Base-by-base conservation (phyloP, 2,113 vertebrate genomes). In the Aspiorhynchus laticeps region DNA sequence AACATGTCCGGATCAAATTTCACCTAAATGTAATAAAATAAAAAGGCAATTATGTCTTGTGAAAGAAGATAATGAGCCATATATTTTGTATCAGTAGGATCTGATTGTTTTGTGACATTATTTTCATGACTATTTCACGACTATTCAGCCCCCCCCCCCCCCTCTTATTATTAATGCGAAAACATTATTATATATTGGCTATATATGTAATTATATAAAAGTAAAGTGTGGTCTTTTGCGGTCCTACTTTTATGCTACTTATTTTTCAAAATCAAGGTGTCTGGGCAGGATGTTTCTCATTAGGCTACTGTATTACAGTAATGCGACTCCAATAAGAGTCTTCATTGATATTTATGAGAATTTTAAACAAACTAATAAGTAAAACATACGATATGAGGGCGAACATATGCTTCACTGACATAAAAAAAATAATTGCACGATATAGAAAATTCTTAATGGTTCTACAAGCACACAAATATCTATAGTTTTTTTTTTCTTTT, bases 291-390 rank as follows among this genome's bases (percentile, higher is more conserved):
- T 48, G n/a, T 76, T 46, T 83, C n/a, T 17, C 12, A 51, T 33
- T 51, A 78, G 17, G 4, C 46, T 71, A 71, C 63, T 83, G 80
- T 46, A 65, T 51, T 46, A 71, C 63, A 83, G 81, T 71, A 69
- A 81, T 67, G 24, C 12, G 5, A 38, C 21, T 63, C 24, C 3
- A 43, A 28, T 65, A 17, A 81, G 59, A 65, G 28, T 81, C 7
- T 28, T 46, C 1, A 21, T 11, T 65, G 26, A 46, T 15, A 82
- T 65, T 12, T 28, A 82, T 43, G 14, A 31, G 1, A 28, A 65
- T 65, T 28, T 21, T 28, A 28, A 81, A 81, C 59, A 81, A 82
- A 67, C 15, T 46, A 6, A 53, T 19, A 46, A 28, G 36, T 41
- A 63, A 63, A 63, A 7, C 78, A 48, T 76, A 2, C 24, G 11